phyloP scores from a whole-genome alignment of 2,113 vertebrate species.

The Oncorhynchus nerka region DNA sequence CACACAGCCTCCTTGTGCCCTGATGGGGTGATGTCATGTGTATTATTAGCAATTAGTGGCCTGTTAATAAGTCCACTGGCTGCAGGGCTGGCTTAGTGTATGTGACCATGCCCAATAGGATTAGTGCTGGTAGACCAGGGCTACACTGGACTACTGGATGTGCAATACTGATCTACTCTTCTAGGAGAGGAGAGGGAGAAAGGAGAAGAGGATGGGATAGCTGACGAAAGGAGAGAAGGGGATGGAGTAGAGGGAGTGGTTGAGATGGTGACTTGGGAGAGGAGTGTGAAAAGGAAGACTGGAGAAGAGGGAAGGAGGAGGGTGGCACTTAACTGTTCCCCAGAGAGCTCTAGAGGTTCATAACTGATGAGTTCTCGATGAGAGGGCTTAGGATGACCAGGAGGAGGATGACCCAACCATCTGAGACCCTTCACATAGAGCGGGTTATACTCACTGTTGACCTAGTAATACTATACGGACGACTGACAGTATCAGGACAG shows the following conservation, averaged over 20 bases:
- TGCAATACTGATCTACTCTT: not conserved
- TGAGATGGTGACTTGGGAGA: not conserved
- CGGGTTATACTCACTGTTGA: no score
- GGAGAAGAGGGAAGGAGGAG: not conserved
- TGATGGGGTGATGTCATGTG: slow-evolving; percentile 34
- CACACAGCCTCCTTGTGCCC: slow-evolving; percentile 8
- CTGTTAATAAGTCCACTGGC: slow-evolving; percentile 34
- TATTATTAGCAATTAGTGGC: slow-evolving; percentile 46
- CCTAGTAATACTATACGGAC: no score
- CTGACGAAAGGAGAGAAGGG: not conserved
- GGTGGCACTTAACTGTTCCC: no score
- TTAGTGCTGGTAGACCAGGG: slow-evolving; percentile 25
- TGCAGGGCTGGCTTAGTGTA: slow-evolving; percentile 34
- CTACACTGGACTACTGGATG: slow-evolving; percentile 4
- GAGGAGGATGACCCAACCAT: no score
- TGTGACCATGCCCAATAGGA: slow-evolving; percentile 48
- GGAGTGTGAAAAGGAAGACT: no score
- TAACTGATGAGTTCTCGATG: no score
- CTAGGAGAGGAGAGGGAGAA: not conserved
- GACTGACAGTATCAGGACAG: no score
- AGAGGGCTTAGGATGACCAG: no score
- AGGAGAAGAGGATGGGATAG: not conserved
- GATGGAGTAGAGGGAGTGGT: not conserved
- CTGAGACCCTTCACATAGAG: no score
- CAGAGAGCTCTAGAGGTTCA: no score